Percentiles rank a stretch among this genome's conserved stretches.
Evolutionary conservation across 2,113 vertebrate species (phyloP).

Genomic region (Tragelaphus strepsiceros): DNA sequence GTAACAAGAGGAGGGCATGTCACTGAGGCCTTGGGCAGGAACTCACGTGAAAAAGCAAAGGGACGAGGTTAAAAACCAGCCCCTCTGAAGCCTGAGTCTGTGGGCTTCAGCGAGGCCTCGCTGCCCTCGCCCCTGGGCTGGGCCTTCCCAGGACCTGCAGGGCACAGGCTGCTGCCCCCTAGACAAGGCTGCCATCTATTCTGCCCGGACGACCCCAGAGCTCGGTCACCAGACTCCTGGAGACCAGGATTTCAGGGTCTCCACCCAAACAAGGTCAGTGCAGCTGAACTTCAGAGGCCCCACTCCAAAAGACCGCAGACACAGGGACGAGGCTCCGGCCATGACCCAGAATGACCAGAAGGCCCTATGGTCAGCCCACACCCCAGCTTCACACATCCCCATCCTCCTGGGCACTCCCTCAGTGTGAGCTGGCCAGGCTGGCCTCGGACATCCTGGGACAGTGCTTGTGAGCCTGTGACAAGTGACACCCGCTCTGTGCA

Average conservation of each 20-base stretch:
- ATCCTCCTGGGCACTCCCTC: neutral
- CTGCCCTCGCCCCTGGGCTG: rapidly evolving
- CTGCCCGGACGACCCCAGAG: neutral
- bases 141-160: neutral
- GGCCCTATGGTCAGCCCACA: neutral
- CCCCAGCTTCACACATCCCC: neutral
- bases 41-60: neutral
- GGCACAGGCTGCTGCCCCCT: neutral
- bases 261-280: neutral
- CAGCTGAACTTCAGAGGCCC: neutral
- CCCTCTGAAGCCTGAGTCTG: neutral
- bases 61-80: neutral
- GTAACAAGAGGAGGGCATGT: rapidly evolving
- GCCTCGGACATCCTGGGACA: neutral
- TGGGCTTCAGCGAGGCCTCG: neutral
- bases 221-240: neutral
- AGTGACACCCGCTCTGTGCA: neutral
- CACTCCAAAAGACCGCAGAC: neutral
- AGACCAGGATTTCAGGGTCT: neutral
- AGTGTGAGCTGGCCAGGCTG: neutral
- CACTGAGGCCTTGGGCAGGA: neutral
- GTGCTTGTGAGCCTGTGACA: neutral
- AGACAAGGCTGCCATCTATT: neutral
- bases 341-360: too few species aligned
- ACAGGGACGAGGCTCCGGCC: rapidly evolving